Evolutionary conservation across 2,797 vertebrate genomes (phyloP).

Genomic region (Phyllotis vaccarum): DNA sequence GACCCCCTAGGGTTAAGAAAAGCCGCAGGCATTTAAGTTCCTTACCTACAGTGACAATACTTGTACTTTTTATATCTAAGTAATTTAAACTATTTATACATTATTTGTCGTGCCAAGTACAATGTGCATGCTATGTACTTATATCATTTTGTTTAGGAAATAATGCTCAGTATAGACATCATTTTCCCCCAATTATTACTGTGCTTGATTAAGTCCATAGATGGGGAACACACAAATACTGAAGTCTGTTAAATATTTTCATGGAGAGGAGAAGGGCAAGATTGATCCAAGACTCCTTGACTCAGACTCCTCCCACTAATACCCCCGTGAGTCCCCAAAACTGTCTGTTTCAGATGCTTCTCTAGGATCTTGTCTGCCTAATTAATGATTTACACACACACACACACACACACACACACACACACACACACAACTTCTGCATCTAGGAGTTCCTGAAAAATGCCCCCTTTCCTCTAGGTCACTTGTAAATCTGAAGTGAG

Average conservation of each 20-base stretch:
- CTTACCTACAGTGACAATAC: neutral
- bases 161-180: neutral
- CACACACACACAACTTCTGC: too few relatives aligned
- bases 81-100: neutral
- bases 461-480: neutral
- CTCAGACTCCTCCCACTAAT: neutral
- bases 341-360: neutral
- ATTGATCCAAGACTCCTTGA: neutral
- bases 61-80: neutral
- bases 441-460: neutral
- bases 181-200: neutral
- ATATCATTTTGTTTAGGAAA: neutral
- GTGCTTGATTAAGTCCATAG: neutral
- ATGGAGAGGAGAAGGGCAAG: neutral
- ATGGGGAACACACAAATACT: neutral
- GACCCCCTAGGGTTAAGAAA: neutral
- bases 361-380: neutral
- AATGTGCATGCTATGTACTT: neutral
- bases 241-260: neutral
- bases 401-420: too few relatives aligned
- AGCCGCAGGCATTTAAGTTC: neutral
- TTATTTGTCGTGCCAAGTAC: neutral
- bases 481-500: slow-evolving; percentile 17
- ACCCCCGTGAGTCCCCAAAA: neutral
- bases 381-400: neutral